Evolutionary conservation across 2,113 vertebrate species (phyloP).

Genomic region (Pluvianellus socialis): DNA sequence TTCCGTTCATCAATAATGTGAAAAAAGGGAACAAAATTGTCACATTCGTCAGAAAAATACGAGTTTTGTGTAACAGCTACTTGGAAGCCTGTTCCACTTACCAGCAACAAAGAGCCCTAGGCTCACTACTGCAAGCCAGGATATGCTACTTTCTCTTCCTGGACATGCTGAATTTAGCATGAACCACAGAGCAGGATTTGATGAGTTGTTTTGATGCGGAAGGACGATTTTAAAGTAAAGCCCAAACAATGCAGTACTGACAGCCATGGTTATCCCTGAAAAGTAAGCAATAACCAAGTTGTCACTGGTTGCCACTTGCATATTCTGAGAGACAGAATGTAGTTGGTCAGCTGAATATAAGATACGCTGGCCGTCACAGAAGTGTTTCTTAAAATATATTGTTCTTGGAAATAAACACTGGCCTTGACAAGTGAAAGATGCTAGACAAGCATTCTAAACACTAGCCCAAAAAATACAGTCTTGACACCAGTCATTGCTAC

Average conservation of each 20-base stretch:
- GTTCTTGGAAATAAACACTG: not conserved
- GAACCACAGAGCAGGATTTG: not conserved
- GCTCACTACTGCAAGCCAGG: constrained; percentile 88
- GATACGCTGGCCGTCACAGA: not conserved
- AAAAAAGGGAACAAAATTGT: not conserved
- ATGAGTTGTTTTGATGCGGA: constrained; percentile 51
- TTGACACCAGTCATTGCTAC: not conserved
- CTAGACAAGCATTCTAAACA: not conserved
- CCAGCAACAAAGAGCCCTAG: constrained; percentile 88
- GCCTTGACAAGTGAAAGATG: not conserved
- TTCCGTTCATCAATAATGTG: not conserved
- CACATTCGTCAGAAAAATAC: not conserved
- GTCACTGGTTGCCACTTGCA: not conserved
- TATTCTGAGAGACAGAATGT: not conserved
- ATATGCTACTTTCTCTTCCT: constrained; percentile 50
- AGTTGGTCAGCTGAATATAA: not conserved
- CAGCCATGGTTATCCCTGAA: constrained; percentile 84
- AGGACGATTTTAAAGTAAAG: constrained; percentile 84
- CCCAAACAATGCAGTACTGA: constrained; percentile 83
- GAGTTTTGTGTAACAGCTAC: not conserved
- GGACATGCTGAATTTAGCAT: not conserved
- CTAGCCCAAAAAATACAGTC: not conserved
- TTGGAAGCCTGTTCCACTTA: constrained; percentile 47
- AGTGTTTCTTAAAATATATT: not conserved
- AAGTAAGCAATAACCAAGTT: not conserved